phyloP scores from a whole-genome alignment of 2,113 vertebrate genomes.

The Sterna hirundo region DNA sequence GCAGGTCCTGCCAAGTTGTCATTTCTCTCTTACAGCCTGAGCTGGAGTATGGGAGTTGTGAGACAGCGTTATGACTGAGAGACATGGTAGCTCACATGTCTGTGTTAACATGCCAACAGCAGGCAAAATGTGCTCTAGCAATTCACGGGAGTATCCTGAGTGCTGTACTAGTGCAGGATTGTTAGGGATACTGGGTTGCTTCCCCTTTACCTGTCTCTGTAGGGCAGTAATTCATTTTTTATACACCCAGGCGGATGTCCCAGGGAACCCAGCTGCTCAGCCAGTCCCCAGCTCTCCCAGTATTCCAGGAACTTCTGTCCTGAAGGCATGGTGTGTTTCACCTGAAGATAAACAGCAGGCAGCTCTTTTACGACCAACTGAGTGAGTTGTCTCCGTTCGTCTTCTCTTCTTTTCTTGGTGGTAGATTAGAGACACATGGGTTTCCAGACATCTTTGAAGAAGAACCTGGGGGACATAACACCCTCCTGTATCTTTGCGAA shows the following conservation, averaged over 20 bases:
- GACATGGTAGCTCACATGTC: background rate
- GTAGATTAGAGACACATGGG: background rate
- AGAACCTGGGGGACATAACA: background rate
- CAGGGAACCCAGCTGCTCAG: conserved; percentile 77
- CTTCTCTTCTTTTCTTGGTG: background rate
- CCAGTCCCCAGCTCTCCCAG: conserved; percentile 88
- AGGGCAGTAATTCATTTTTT: background rate
- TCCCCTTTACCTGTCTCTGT: background rate
- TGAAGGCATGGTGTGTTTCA: conserved; percentile 86
- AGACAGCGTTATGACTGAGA: background rate
- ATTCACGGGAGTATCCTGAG: accelerated
- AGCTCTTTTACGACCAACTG: conserved; percentile 81
- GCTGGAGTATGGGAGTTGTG: background rate
- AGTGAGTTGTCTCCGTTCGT: conserved; percentile 79
- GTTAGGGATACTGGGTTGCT: background rate
- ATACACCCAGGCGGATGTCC: conserved; percentile 72
- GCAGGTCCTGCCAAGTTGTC: background rate
- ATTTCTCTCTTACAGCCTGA: background rate
- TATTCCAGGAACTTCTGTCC: conserved; percentile 79
- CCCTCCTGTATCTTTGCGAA: background rate
- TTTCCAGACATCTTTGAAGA: background rate
- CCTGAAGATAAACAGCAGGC: conserved; percentile 88
- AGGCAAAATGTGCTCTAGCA: background rate
- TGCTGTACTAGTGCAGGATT: background rate
- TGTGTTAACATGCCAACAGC: accelerated